phyloP scores from a whole-genome alignment of 2,888 invertebrate genomes.

The Drepana falcataria region DNA sequence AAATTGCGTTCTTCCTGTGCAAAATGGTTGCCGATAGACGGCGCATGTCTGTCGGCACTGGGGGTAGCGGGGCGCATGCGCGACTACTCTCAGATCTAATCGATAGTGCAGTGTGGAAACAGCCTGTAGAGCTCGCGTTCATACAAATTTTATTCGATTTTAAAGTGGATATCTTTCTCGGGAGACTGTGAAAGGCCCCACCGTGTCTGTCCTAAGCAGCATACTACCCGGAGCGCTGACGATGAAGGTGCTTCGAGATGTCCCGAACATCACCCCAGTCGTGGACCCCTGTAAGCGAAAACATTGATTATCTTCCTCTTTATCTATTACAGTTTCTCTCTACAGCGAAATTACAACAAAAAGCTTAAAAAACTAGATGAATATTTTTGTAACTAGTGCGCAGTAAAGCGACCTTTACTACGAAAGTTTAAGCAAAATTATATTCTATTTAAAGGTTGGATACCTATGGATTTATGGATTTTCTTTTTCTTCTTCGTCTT shows the following conservation, averaged over 20 bases:
- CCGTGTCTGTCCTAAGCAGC: slow-evolving; percentile 70
- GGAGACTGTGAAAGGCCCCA: slow-evolving; percentile 36
- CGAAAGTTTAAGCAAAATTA: too few relatives aligned
- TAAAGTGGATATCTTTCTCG: slow-evolving; percentile 33
- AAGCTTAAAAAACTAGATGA: not conserved
- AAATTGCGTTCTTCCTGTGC: slow-evolving; percentile 62
- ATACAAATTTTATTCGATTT: slow-evolving; percentile 39
- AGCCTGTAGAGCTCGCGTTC: slow-evolving; percentile 66
- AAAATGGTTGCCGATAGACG: slow-evolving; percentile 26
- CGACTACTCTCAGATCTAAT: slow-evolving; percentile 43
- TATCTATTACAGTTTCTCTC: not conserved
- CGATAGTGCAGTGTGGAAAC: slow-evolving; percentile 70
- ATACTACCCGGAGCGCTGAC: slow-evolving; percentile 61
- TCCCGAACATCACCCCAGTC: slow-evolving; percentile 76
- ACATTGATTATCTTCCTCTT: slow-evolving; percentile 2
- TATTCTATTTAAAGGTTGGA: too few relatives aligned
- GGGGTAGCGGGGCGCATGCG: not conserved
- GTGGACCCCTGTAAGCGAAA: slow-evolving; percentile 70
- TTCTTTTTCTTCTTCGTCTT: too few relatives aligned
- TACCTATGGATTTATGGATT: too few relatives aligned
- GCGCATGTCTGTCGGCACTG: slow-evolving; percentile 9
- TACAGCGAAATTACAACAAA: not conserved
- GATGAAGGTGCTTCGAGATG: slow-evolving; percentile 76
- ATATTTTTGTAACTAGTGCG: too few relatives aligned
- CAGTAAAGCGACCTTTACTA: too few relatives aligned